These are phyloP conservation scores for Camelus bactrianus DNA, from an alignment of 2,113 vertebrate genomes.

Conservation along the genomic window DNA sequence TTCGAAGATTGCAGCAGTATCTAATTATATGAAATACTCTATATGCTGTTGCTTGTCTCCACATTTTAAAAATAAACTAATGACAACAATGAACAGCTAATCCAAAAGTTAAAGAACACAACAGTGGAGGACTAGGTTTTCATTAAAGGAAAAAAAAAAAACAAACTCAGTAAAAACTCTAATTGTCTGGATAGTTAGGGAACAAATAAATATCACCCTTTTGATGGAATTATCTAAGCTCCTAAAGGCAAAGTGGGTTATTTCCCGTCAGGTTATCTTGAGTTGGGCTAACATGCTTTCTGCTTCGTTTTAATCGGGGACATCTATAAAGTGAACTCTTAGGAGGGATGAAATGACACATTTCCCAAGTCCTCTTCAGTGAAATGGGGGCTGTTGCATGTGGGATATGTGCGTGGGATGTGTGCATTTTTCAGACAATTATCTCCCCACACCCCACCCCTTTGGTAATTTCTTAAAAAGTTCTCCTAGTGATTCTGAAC, in stretches of 20 bases:
- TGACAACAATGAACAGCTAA: background rate
- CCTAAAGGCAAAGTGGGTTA: background rate
- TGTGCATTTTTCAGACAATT: slow-evolving; percentile 9
- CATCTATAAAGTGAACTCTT: background rate
- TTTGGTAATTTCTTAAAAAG: background rate
- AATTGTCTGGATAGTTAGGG: background rate
- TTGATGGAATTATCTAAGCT: background rate
- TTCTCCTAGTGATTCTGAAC: slow-evolving; percentile 24
- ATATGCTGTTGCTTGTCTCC: background rate
- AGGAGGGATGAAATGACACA: background rate
- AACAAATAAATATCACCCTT: slow-evolving; percentile 13
- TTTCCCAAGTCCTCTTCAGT: background rate
- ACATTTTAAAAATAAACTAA: slow-evolving; percentile 52
- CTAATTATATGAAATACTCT: slow-evolving; percentile 19
- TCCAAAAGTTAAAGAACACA: background rate
- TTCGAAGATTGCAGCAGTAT: slow-evolving; percentile 7
- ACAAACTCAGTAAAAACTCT: background rate
- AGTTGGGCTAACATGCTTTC: background rate
- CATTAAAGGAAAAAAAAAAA: background rate
- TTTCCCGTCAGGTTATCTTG: background rate
- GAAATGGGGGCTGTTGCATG: background rate
- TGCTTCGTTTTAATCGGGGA: background rate
- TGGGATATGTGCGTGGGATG: background rate
- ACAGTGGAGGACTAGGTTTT: background rate
- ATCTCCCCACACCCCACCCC: background rate